Base-by-base conservation (phyloP, 2,113 vertebrate species). In the Heteronetta atricapilla region DNA sequence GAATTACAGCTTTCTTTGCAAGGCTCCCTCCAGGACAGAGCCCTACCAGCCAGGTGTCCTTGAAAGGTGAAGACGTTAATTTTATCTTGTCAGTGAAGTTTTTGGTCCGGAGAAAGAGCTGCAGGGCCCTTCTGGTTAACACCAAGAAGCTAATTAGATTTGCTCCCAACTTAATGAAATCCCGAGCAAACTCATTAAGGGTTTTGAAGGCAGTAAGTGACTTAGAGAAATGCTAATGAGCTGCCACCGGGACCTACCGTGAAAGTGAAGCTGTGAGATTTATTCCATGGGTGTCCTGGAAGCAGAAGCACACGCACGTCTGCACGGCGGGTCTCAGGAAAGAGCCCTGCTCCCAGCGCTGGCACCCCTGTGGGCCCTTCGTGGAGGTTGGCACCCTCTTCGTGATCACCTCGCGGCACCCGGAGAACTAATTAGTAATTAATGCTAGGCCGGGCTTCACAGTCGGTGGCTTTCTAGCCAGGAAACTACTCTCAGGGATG, bases 151-250 rank as follows among this genome's bases (percentile, higher is more conserved):
- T 96, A 97, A 97, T 97, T 97, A 96, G 73, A 82, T 91, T 94
- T 91, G 82, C 63, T 91, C 64, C 53, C 92, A 92, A 93, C 34
- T 94, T 97, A 97, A 97, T 97, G 86, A 94, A 97, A 97, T 95
- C 80, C 80, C 82, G 67, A 97, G 81, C 75, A 96, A 96, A 91
- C 93, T 95, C 94, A 97, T 97, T 97, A 96, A 86, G 75, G 73
- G 60, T 89, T 96, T 84, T 83, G 87, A 91, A 95, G 82, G 89
- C 82, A 96, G 58, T 93, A 94, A 96, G 91, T 96, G 92, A 89
- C 94, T 97, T 95, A 93, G 86, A 95, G 93, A 93, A 77, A 96
- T 86, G 40, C 67, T 96, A 87, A 82, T 82, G 91, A 97, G 92
- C 93, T 94, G 91, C 86, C 90, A 96, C 66, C 80, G 94, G 79